Conservation (phyloP, 2,113 vertebrate species). For the Macquaria ambigua region DNA sequence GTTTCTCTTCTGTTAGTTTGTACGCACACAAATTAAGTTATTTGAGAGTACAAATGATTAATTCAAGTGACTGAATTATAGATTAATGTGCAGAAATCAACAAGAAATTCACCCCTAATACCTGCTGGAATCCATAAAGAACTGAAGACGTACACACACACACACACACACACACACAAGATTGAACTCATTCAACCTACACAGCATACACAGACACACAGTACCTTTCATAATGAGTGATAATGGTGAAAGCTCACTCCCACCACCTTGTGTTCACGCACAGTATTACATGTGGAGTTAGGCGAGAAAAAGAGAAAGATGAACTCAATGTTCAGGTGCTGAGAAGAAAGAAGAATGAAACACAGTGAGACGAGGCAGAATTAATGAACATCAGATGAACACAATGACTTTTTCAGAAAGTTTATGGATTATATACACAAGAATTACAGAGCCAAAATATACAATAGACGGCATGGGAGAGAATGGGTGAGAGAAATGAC, state of each 20-base stretch:
- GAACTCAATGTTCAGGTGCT: not conserved
- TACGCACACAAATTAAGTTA: not conserved
- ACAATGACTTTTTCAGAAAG: constrained; percentile 73
- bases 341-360: constrained; percentile 8
- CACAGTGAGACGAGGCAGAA: constrained; percentile 11
- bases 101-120: not conserved
- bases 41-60: not conserved
- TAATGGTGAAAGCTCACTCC: constrained; percentile 28
- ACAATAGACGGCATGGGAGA: constrained; percentile 61
- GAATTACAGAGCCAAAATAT: constrained; percentile 68
- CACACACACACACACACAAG: constrained; percentile 21
- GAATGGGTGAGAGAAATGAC: constrained; percentile 40
- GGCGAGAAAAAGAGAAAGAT: not conserved
- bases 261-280: constrained; percentile 54
- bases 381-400: constrained; percentile 48
- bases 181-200: constrained; percentile 44
- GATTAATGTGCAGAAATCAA: constrained; percentile 17
- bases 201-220: not conserved
- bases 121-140: constrained; percentile 30
- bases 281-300: constrained; percentile 24
- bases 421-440: constrained; percentile 81
- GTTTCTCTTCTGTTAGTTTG: not conserved
- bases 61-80: not conserved
- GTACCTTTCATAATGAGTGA: not conserved
- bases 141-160: not conserved